These are phyloP conservation scores for Pseudopipra pipra DNA, from an alignment of 2,113 vertebrate genomes.

Conservation along the genomic window DNA sequence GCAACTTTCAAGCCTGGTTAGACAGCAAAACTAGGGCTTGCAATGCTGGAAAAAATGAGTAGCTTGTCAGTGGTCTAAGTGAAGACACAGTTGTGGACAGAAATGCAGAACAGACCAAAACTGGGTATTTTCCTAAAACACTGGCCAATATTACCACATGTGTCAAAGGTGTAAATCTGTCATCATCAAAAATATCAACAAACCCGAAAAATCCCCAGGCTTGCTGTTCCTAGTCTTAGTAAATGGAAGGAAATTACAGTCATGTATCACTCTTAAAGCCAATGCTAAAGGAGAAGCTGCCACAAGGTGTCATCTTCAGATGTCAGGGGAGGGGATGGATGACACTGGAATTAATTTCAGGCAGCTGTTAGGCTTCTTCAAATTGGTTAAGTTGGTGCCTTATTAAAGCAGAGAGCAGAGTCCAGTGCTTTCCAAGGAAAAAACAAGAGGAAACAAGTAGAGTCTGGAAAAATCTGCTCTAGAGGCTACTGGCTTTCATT, in stretches of 20 bases:
- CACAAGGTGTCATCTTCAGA: not conserved
- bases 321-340: slow-evolving; percentile 10
- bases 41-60: not conserved
- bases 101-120: not conserved
- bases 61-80: not conserved
- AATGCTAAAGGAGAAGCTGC: not conserved
- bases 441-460: not conserved
- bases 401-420: not conserved
- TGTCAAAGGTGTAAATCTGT: not conserved
- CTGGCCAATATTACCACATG: not conserved
- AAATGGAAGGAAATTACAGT: slow-evolving; percentile 10
- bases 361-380: not conserved
- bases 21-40: not conserved
- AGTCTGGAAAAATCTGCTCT: not conserved
- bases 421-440: not conserved
- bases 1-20: not conserved
- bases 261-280: slow-evolving; percentile 21
- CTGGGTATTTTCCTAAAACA: not conserved
- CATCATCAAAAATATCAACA: not conserved
- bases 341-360: slow-evolving; percentile 18
- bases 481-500: not conserved
- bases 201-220: not conserved
- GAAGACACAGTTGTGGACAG: not conserved
- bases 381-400: not conserved
- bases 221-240: not conserved